Evolutionary conservation across 2,888 invertebrate genomes (phyloP).

Genomic region (Antheraea yamamai): DNA sequence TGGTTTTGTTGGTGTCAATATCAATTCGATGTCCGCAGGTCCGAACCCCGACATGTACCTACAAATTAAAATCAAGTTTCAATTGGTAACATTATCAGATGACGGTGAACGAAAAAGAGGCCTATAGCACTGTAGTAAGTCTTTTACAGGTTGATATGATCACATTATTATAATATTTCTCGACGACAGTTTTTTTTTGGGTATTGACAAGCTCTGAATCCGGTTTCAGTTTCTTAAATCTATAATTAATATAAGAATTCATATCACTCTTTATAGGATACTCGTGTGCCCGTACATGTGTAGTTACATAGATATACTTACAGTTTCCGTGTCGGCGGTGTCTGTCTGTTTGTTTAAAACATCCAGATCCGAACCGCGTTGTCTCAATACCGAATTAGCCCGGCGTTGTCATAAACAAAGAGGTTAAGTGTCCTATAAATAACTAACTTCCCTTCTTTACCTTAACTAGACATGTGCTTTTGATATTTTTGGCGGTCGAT

Average conservation of each 20-base stretch:
- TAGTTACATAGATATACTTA: slow-evolving; percentile 27
- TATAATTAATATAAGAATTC: not conserved
- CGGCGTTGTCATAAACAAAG: slow-evolving; percentile 60
- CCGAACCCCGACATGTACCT: too few relatives aligned
- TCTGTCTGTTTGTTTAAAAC: slow-evolving; percentile 37
- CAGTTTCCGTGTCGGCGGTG: slow-evolving; percentile 30
- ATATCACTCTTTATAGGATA: not conserved
- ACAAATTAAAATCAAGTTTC: too few relatives aligned
- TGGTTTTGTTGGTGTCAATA: too few relatives aligned
- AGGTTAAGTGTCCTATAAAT: slow-evolving; percentile 65
- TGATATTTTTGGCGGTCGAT: slow-evolving; percentile 45
- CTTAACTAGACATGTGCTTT: slow-evolving; percentile 36
- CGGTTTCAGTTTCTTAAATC: not conserved
- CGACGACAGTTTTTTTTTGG: not conserved
- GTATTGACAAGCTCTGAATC: not conserved
- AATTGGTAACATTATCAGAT: too few relatives aligned
- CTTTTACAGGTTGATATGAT: too few relatives aligned
- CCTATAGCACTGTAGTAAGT: too few relatives aligned
- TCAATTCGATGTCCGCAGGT: too few relatives aligned
- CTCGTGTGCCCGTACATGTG: not conserved
- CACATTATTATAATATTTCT: too few relatives aligned
- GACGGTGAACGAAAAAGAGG: too few relatives aligned
- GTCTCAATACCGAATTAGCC: slow-evolving; percentile 57
- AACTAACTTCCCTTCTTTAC: slow-evolving; percentile 52
- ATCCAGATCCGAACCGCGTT: slow-evolving; percentile 37